A percentile compares a stretch with the other conserved stretches of the same genome.
Evolutionary conservation across 2,797 vertebrate genomes (phyloP).

Genomic region (Etheostoma perlongum): DNA sequence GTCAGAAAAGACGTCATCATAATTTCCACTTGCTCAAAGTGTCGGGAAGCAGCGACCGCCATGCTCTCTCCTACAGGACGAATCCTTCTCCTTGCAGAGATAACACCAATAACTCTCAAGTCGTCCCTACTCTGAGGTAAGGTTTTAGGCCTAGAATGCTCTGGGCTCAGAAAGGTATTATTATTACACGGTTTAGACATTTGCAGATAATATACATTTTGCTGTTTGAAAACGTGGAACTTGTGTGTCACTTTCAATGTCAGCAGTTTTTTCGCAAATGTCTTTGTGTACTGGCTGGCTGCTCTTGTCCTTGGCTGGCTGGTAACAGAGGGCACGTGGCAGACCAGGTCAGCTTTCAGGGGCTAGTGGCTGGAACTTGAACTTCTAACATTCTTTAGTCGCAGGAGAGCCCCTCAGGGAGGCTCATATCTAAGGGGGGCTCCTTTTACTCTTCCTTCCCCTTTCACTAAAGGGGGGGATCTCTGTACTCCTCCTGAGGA

Average conservation of each 20-base stretch:
- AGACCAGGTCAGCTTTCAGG: conserved; percentile 82
- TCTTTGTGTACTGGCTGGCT: conserved; percentile 16
- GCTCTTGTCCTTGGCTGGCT: conserved; percentile 74
- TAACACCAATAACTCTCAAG: no score
- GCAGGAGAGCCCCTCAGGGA: conserved; percentile 70
- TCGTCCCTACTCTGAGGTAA: no score
- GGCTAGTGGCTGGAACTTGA: conserved; percentile 80
- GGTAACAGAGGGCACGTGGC: conserved; percentile 77
- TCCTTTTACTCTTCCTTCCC: conserved; percentile 74
- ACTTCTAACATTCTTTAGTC: conserved; percentile 77
- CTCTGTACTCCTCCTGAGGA: conserved; percentile 46
- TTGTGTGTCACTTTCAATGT: conserved; percentile 19
- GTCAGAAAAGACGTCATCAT: no score
- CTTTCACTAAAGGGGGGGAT: conserved; percentile 65
- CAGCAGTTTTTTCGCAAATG: conserved; percentile 21
- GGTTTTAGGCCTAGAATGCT: background rate
- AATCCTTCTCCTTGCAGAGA: background rate
- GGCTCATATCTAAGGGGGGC: conserved; percentile 74
- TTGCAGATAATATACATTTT: conserved; percentile 3
- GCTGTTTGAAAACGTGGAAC: background rate
- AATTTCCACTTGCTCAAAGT: no score
- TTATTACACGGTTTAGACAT: background rate
- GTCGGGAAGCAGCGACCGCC: no score
- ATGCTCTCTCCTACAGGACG: no score
- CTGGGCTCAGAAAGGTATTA: background rate